Evolutionary conservation across 2,113 vertebrate species (phyloP), one percentile per base, ranked within the genome.

Genomic region (Gallinago jamesoni): DNA sequence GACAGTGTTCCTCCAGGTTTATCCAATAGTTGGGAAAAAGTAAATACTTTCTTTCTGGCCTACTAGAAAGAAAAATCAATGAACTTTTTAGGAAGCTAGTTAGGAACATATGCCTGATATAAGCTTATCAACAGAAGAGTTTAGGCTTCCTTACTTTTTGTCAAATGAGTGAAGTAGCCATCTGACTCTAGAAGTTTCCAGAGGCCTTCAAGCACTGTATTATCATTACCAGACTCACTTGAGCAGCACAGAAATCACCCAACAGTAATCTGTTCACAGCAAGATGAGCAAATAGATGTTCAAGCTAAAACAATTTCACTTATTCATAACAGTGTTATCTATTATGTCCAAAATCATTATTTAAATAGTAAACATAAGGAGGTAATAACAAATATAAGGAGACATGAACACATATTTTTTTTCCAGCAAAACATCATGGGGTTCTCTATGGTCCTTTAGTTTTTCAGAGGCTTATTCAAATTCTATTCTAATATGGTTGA

Each of bases 261-360:
- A 75, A 7, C 33, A 78, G 24, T 70, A 79, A 79, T 85, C 27
- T 64, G 3, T 48, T 93, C 27, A 88, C 48, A 73, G 45, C 33
- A 82, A 87, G 62, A 94, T 83, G 70, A 60, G 30, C 80, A 87
- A 20, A 88, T 22, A 74, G 41, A 91, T 77, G 84, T n/a, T 90
- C 67, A 76, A 59, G 31, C 60, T 94, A 73, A 96, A 95, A 48
- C 78, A 85, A 88, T 87, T 96, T 90, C 62, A 91, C 45, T 82
- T 75, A 33, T 19, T 72, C 0, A 0, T 60, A 68, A 55, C 28
- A 63, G 7, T 30, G 31, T 76, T 68, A 68, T 67, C 55, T 83
- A 6, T 77, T 80, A 68, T 47, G 37, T 91, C 59, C 55, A 79
- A 75, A 87, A 31, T 0, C n/a, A 69, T 91, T 45, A 70, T 30